Percentiles rank a stretch among this genome's conserved stretches.
These are phyloP conservation scores for Zygaena filipendulae DNA, from an alignment of 2,888 invertebrate species.

Conservation along the genomic window DNA sequence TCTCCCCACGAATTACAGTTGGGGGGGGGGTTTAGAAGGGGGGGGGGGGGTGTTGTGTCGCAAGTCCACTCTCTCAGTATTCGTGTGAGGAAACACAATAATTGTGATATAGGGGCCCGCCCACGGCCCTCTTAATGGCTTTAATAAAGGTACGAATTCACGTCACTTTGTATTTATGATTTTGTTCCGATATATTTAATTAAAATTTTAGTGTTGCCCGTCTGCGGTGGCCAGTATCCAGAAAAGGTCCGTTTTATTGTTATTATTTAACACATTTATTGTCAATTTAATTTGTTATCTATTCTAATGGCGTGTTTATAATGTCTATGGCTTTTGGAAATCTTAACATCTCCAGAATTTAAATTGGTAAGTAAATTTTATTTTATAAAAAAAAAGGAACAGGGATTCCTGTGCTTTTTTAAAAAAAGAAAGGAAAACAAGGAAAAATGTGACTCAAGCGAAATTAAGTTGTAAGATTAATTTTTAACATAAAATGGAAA, in stretches of 20 bases:
- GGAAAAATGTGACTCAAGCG: no score
- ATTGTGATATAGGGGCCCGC: slow-evolving; percentile 43
- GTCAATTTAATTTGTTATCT: no score
- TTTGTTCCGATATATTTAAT: slow-evolving; percentile 64
- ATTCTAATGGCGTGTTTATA: no score
- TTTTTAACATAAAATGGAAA: no score
- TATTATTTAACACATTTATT: slow-evolving; percentile 10
- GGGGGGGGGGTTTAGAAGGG: slow-evolving; percentile 18
- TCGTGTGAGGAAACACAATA: slow-evolving; percentile 51
- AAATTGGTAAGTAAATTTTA: no score
- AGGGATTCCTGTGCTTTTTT: no score
- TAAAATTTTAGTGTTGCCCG: slow-evolving; percentile 58
- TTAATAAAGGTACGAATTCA: slow-evolving; percentile 64
- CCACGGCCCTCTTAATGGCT: slow-evolving; percentile 52
- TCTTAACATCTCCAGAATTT: no score
- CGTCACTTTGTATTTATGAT: slow-evolving; percentile 57
- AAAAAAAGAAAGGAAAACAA: no score
- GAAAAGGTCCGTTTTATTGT: slow-evolving; percentile 13
- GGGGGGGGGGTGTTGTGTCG: slow-evolving; percentile 17
- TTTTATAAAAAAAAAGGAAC: no score
- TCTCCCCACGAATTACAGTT: slow-evolving; percentile 26
- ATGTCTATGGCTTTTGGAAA: no score
- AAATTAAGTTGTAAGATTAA: no score
- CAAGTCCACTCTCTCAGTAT: slow-evolving; percentile 18
- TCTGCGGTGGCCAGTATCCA: slow-evolving; percentile 14